These are phyloP conservation scores for Cheilosia grossa DNA, from an alignment of 2,888 invertebrate species.

Conservation along the genomic window DNA sequence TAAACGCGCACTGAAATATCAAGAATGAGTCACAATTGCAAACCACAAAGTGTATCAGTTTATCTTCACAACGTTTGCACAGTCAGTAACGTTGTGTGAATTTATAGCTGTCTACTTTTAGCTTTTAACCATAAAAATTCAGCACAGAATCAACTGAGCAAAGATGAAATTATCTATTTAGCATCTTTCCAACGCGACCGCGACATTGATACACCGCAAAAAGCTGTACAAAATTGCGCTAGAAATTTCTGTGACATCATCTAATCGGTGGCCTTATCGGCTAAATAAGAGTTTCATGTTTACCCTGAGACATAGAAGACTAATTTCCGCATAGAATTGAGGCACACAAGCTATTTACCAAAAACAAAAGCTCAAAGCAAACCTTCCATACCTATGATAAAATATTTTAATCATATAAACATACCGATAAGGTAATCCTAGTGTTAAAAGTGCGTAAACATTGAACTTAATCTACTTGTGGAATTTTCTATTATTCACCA, in stretches of 20 bases:
- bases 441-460: constrained; percentile 17
- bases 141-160: no score
- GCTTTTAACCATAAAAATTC: no score
- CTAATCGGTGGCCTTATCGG: constrained; percentile 28
- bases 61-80: no score
- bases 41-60: no score
- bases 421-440: constrained; percentile 10
- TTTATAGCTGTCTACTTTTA: no score
- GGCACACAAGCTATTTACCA: neutral
- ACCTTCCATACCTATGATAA: no score
- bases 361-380: neutral
- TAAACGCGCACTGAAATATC: constrained; percentile 2
- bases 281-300: neutral
- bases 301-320: neutral
- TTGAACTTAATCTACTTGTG: constrained; percentile 13
- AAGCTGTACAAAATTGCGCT: neutral
- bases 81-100: no score
- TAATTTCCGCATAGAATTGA: neutral
- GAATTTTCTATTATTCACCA: constrained; percentile 34
- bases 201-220: neutral
- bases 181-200: neutral
- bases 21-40: constrained; percentile 2
- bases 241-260: constrained; percentile 13
- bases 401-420: neutral
- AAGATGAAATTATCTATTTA: neutral